Evolutionary conservation across 2,888 invertebrate genomes (phyloP).

Genomic region (Alviniconcha strummeri): DNA sequence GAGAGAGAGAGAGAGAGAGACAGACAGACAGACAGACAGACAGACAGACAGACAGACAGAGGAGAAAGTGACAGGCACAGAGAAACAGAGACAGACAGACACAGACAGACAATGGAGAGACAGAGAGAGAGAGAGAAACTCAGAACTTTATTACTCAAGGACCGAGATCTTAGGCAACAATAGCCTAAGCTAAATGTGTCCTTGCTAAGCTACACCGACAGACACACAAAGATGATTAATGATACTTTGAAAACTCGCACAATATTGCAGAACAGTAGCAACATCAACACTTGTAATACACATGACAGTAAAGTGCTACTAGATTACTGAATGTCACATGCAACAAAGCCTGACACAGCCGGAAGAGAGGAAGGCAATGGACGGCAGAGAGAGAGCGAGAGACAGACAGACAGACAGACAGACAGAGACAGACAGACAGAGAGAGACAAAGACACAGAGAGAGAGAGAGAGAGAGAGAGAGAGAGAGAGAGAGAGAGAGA

Average conservation of each 20-base stretch:
- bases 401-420: background rate
- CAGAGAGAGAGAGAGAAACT: background rate
- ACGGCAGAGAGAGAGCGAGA: background rate
- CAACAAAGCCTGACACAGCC: no score
- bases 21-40: background rate
- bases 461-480: background rate
- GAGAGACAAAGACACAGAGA: background rate
- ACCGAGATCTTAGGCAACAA: no score
- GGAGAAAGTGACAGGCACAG: no score
- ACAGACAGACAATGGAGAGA: background rate
- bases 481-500: background rate
- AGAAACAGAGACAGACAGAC: background rate
- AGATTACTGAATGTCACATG: no score
- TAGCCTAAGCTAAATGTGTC: background rate
- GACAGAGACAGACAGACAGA: slow-evolving; percentile 1
- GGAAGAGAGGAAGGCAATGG: background rate
- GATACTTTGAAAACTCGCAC: background rate
- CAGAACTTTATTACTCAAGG: no score
- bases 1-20: background rate
- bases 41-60: background rate
- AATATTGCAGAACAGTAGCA: background rate
- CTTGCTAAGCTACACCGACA: background rate
- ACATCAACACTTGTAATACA: background rate
- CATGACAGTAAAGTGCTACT: background rate
- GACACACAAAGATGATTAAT: background rate